phyloP scores from a whole-genome alignment of 1,140 invertebrate species.

The Cyclina sinensis region DNA sequence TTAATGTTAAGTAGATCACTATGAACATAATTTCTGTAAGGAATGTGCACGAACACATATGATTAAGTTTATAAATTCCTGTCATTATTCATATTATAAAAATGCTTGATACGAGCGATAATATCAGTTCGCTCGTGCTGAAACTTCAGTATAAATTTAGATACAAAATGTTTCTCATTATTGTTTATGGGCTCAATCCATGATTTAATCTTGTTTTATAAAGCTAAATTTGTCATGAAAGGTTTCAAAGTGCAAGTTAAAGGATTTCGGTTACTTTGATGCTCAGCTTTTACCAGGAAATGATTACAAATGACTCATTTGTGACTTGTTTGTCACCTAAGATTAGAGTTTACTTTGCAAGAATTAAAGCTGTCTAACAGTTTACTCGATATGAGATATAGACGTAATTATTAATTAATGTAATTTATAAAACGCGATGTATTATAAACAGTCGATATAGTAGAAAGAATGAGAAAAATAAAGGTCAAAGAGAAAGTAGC shows the following conservation, averaged over 20 bases:
- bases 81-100: neutral
- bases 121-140: neutral
- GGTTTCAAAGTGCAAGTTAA: neutral
- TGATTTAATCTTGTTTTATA: neutral
- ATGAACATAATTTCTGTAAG: neutral
- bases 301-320: too few species aligned
- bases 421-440: too few species aligned
- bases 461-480: too few species aligned
- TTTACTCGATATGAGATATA: too few species aligned
- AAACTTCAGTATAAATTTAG: neutral
- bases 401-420: too few species aligned
- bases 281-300: too few species aligned
- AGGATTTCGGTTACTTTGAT: neutral
- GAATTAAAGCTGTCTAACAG: too few species aligned
- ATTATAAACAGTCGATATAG: too few species aligned
- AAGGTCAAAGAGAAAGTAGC: too few species aligned
- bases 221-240: conserved; percentile 13
- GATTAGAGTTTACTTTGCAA: too few species aligned
- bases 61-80: neutral
- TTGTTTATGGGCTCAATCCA: neutral
- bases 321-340: too few species aligned
- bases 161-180: neutral
- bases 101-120: neutral
- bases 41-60: neutral
- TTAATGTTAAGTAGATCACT: neutral